These are phyloP conservation scores for Trachelus stipa DNA, from an alignment of 2,888 invertebrate genomes.

Conservation along the genomic window DNA sequence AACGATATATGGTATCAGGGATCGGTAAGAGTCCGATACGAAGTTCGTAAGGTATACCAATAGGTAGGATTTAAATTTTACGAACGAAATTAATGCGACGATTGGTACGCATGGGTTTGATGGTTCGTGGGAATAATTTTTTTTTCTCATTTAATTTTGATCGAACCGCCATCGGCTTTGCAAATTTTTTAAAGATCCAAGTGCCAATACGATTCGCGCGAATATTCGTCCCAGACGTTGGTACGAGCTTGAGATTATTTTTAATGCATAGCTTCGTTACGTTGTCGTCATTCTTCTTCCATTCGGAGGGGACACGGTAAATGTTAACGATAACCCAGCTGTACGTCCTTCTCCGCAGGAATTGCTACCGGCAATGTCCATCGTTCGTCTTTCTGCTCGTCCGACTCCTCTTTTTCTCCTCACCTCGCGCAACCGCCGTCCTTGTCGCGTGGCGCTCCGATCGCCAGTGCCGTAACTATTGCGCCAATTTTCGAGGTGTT, in stretches of 20 bases:
- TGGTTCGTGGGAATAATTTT: no score
- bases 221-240: neutral
- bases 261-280: slow-evolving; percentile 63
- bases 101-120: no score
- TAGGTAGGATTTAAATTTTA: no score
- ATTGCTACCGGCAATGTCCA: neutral
- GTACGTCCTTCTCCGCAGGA: neutral
- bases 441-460: neutral
- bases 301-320: slow-evolving; percentile 6
- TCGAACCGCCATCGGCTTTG: no score
- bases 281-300: slow-evolving; percentile 52
- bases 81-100: no score
- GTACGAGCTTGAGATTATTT: slow-evolving; percentile 52
- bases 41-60: no score
- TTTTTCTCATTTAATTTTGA: no score
- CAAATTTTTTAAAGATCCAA: no score
- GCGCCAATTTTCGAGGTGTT: neutral
- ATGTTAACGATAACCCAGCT: slow-evolving; percentile 16
- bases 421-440: neutral
- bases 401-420: neutral
- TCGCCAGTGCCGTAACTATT: slow-evolving; percentile 4
- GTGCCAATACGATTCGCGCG: no score
- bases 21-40: no score
- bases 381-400: neutral
- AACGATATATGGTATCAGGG: no score